Percentiles rank a stretch among this genome's conserved stretches.
Evolutionary conservation across 1,140 invertebrate species (phyloP).

Genomic region (Delia radicum): DNA sequence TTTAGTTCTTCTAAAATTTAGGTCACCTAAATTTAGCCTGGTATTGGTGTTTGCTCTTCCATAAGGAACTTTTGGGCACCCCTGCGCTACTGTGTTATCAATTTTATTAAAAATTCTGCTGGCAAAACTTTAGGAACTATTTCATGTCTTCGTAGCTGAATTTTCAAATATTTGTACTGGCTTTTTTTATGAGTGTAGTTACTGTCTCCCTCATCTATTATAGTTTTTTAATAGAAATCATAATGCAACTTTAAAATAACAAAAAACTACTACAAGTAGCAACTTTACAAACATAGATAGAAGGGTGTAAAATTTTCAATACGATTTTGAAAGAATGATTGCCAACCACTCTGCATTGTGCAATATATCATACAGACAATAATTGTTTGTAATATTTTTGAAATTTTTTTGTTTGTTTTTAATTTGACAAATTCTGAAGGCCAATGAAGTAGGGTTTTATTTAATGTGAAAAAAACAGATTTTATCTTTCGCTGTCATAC

Average conservation of each 20-base stretch:
- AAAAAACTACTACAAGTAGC: too few relatives aligned
- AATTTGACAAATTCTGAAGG: constrained; percentile 18
- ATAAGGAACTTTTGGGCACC: too few relatives aligned
- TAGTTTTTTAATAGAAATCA: not conserved
- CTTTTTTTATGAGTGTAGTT: too few relatives aligned
- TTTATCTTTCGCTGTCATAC: not conserved
- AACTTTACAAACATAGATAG: not conserved
- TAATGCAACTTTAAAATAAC: not conserved
- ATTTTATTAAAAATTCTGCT: too few relatives aligned
- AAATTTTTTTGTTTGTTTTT: constrained; percentile 13
- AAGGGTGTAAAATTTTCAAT: not conserved
- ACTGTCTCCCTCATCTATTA: not conserved
- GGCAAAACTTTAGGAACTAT: too few relatives aligned
- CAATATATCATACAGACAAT: not conserved
- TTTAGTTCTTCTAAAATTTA: too few relatives aligned
- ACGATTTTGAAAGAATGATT: not conserved
- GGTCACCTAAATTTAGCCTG: too few relatives aligned
- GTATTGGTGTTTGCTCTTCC: too few relatives aligned
- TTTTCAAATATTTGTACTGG: too few relatives aligned
- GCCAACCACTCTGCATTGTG: not conserved
- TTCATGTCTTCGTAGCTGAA: too few relatives aligned
- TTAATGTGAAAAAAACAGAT: not conserved
- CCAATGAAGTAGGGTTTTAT: not conserved
- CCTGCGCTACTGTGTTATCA: too few relatives aligned
- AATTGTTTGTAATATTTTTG: not conserved